Evolutionary conservation across 2,113 vertebrate species (phyloP).

Genomic region (Ranitomeya variabilis): DNA sequence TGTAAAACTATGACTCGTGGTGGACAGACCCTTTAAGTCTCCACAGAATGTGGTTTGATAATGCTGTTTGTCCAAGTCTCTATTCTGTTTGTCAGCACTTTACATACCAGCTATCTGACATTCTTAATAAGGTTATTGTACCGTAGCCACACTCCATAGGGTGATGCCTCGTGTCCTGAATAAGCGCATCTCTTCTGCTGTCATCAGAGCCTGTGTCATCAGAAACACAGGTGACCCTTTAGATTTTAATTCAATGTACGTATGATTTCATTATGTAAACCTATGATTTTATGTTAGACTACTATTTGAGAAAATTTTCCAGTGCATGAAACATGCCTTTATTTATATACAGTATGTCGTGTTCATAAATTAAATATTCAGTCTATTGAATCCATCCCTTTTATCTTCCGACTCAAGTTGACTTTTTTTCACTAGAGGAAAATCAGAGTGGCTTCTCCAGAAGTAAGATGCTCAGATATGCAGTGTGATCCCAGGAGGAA

Average conservation of each 20-base stretch:
- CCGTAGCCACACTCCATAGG: neutral
- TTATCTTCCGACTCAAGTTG: neutral
- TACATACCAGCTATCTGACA: neutral
- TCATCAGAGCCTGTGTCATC: neutral
- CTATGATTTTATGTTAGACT: neutral
- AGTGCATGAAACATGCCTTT: neutral
- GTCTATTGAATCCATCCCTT: neutral
- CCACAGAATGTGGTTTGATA: neutral
- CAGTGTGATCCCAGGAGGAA: constrained; percentile 5
- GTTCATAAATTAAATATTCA: neutral
- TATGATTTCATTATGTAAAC: neutral
- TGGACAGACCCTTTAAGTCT: neutral
- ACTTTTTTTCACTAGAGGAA: neutral
- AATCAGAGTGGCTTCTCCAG: neutral
- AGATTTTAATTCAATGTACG: neutral
- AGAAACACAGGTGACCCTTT: neutral
- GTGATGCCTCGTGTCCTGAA: neutral
- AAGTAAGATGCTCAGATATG: constrained; percentile 1
- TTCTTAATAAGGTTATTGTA: neutral
- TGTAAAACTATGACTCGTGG: neutral
- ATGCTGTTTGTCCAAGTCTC: neutral
- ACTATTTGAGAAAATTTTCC: neutral
- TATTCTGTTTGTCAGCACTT: neutral
- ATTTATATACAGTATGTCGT: neutral
- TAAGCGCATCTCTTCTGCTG: neutral